phyloP scores from a whole-genome alignment of 92 coral and sea anemone species.

The Micromussa lordhowensis region DNA sequence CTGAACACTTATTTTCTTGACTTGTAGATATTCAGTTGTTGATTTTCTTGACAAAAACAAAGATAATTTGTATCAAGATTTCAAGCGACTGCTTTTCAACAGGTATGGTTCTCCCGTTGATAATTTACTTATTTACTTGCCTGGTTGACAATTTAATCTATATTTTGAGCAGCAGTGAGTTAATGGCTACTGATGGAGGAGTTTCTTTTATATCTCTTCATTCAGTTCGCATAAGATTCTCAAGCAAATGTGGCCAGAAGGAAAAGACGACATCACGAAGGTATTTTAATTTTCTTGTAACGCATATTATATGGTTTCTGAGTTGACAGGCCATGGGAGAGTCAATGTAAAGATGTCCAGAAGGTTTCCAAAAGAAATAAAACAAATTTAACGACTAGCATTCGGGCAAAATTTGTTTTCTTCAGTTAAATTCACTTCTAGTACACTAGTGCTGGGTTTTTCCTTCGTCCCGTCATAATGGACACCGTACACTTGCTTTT shows the following conservation, averaged over 20 bases:
- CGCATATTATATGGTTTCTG: neutral
- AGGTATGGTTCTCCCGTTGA: conserved; percentile 56
- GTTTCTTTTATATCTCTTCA: neutral
- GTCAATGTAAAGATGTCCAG: neutral
- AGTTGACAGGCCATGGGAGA: neutral
- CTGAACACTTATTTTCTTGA: neutral
- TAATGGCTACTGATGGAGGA: neutral
- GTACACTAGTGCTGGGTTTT: neutral
- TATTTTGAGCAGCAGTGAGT: neutral
- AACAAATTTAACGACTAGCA: neutral
- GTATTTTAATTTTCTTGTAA: conserved; percentile 35
- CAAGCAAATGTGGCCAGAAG: conserved; percentile 99
- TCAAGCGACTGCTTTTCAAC: conserved; percentile 92
- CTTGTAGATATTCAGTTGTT: conserved; percentile 78
- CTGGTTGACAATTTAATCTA: neutral
- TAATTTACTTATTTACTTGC: neutral
- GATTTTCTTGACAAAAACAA: conserved; percentile 96
- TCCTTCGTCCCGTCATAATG: neutral
- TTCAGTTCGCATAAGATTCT: conserved; percentile 81
- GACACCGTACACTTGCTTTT: neutral
- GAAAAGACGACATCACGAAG: conserved; percentile 91
- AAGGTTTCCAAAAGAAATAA: neutral
- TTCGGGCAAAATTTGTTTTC: neutral
- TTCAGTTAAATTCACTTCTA: too few relatives aligned
- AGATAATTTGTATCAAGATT: conserved; percentile 93